Conservation (phyloP, 2,888 invertebrate species). For the Drosophila incognita region DNA sequence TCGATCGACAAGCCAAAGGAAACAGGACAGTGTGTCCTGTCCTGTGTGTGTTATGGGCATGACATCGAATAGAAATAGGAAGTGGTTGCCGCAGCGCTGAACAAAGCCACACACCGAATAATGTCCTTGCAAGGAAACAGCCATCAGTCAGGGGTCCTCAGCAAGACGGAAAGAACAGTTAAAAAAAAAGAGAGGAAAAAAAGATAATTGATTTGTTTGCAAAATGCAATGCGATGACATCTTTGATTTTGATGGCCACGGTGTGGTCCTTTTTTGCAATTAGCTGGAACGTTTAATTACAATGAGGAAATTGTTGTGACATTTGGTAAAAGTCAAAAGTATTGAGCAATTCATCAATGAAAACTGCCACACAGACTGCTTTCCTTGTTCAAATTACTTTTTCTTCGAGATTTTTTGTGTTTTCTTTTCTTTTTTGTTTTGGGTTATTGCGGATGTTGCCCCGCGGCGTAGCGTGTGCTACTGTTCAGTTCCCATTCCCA, state of each 20-base stretch:
- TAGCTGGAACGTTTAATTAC: constrained; percentile 68
- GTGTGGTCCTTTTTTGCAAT: constrained; percentile 68
- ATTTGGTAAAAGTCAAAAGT: constrained; percentile 61
- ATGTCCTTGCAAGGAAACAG: constrained; percentile 65
- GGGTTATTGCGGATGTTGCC: constrained; percentile 56
- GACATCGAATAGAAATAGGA: constrained; percentile 54
- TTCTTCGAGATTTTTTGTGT: constrained; percentile 25
- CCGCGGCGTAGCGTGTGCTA: constrained; percentile 78
- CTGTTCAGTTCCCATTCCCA: constrained; percentile 37
- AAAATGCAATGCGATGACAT: constrained; percentile 75
- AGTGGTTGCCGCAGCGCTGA: constrained; percentile 55
- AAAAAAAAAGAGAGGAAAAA: constrained; percentile 35
- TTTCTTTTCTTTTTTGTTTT: constrained; percentile 1
- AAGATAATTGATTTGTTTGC: constrained; percentile 80
- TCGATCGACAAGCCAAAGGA: constrained; percentile 55
- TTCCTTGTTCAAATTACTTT: constrained; percentile 43
- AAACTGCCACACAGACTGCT: constrained; percentile 60
- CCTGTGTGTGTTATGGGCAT: constrained; percentile 28
- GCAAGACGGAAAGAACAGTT: constrained; percentile 31
- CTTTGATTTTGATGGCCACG: constrained; percentile 54
- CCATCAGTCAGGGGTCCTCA: constrained; percentile 66
- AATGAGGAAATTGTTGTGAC: constrained; percentile 73
- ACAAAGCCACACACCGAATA: constrained; percentile 62
- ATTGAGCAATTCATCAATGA: constrained; percentile 66
- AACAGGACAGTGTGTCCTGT: constrained; percentile 30